Evolutionary conservation across 2,797 vertebrate genomes (phyloP), one percentile per base, ranked within the genome.

Genomic region (Anguilla anguilla): DNA sequence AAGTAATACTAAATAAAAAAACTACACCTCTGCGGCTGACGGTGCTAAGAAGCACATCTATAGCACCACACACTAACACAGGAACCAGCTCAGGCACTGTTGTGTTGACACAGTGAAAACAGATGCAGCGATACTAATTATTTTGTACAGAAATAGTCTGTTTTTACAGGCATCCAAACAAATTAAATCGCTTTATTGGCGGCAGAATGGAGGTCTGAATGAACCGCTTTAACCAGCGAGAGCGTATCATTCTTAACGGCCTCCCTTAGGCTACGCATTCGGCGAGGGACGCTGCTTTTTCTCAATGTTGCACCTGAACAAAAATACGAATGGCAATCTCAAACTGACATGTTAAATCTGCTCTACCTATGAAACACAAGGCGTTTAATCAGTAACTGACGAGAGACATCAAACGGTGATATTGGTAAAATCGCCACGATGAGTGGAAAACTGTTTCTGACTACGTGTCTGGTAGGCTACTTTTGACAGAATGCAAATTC

Each of bases 21-120:
- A 43, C 15, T 39, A 9, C 22, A 4, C 2, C 6, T 15, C 28
- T 22, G 6, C 39, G 1, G 15, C 43, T 49, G 19, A 46, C 31
- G 19, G 39, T 57, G 51, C 59, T 17, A n/a, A 85, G 83, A 43
- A 72, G 53, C 87, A 53, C 53, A 31, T 77, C 74, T 79, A 77
- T 59, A 88, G 67, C 87, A 88, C 82, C 82, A 84, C 69, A 84
- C 46, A 72, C 39, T 39, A 35, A 46, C 74, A 74, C 35, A 87
- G 67, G 39, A 84, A 84, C 19, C 25, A 83, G 39, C n/a, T 87
- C 49, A 82, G 79, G 43, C 46, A 82, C 79, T 82, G 79, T n/a
- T 82, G 19, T 51, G 79, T 25, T 82, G 79, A 51, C 79, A 82
- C 46, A 49, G 79, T 82, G 79, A n/a, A 82, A 51, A 25, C 19